These are phyloP conservation scores for Chelmon rostratus DNA, from an alignment of 2,797 vertebrate genomes.

Conservation along the genomic window DNA sequence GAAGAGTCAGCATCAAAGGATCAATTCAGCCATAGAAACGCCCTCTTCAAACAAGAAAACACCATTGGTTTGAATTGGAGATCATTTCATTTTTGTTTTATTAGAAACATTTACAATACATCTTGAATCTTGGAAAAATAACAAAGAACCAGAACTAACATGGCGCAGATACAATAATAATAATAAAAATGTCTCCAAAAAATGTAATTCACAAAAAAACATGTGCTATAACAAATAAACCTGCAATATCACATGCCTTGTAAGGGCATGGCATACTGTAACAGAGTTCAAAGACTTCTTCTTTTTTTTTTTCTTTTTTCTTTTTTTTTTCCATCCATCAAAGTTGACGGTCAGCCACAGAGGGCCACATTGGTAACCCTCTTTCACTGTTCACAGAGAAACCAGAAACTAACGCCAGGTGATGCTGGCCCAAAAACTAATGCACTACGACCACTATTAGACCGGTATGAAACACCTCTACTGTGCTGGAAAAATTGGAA, in stretches of 20 bases:
- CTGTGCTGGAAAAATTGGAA: slow-evolving; percentile 87
- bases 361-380: slow-evolving; percentile 79
- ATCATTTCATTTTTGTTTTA: slow-evolving; percentile 89
- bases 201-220: slow-evolving; percentile 87
- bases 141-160: slow-evolving; percentile 89
- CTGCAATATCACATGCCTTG: slow-evolving; percentile 84
- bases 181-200: slow-evolving; percentile 88
- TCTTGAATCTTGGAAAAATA: slow-evolving; percentile 89
- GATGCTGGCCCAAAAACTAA: slow-evolving; percentile 87
- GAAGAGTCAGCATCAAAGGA: neutral
- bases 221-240: slow-evolving; percentile 88
- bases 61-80: slow-evolving; percentile 41
- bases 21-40: neutral
- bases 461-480: slow-evolving; percentile 88
- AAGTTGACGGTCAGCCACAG: slow-evolving; percentile 81
- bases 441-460: slow-evolving; percentile 89
- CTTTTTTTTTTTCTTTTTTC: slow-evolving; percentile 53
- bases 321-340: slow-evolving; percentile 73
- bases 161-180: slow-evolving; percentile 90
- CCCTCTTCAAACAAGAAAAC: slow-evolving; percentile 11
- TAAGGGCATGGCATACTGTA: slow-evolving; percentile 83
- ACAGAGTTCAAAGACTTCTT: slow-evolving; percentile 82
- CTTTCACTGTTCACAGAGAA: slow-evolving; percentile 85
- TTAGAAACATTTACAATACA: slow-evolving; percentile 93
- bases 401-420: slow-evolving; percentile 85